A percentile compares a stretch with the other conserved stretches of the same genome.
Conservation (phyloP, 2,113 vertebrate genomes). For the Erinaceus europaeus region DNA sequence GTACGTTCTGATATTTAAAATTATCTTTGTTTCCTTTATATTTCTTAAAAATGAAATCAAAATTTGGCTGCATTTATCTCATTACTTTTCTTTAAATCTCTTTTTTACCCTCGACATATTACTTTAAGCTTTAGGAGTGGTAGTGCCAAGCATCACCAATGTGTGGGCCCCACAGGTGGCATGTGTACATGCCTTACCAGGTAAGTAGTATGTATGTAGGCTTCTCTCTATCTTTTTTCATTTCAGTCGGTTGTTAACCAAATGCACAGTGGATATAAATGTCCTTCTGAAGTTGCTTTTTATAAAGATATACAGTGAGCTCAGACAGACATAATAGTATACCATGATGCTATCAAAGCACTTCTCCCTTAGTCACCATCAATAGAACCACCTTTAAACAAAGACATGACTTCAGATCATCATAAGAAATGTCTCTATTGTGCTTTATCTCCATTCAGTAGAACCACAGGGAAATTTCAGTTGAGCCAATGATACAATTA, state of each 20-base stretch:
- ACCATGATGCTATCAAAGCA: background rate
- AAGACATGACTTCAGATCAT: conserved; percentile 57
- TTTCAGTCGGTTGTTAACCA: conserved; percentile 23
- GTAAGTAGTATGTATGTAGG: background rate
- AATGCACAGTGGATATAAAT: conserved; percentile 38
- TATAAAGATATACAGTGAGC: background rate
- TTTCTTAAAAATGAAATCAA: background rate
- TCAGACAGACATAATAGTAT: background rate
- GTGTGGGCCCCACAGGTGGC: conserved; percentile 55
- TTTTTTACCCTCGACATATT: background rate
- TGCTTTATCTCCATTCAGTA: conserved; percentile 16
- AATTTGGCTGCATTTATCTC: background rate
- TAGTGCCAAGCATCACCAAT: background rate
- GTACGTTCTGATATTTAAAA: conserved; percentile 19
- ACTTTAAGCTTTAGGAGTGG: conserved; percentile 18
- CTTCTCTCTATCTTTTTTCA: conserved; percentile 20
- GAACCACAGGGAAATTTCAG: background rate
- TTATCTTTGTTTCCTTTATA: background rate
- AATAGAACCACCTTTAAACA: conserved; percentile 58
- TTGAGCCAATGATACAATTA: background rate
- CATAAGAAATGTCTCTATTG: conserved; percentile 31
- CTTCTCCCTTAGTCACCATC: conserved; percentile 62
- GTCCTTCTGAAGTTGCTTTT: background rate
- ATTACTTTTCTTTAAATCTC: background rate
- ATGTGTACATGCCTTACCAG: background rate